Evolutionary conservation across 2,797 vertebrate genomes (phyloP).

Genomic region (Microctenopoma lineatum): DNA sequence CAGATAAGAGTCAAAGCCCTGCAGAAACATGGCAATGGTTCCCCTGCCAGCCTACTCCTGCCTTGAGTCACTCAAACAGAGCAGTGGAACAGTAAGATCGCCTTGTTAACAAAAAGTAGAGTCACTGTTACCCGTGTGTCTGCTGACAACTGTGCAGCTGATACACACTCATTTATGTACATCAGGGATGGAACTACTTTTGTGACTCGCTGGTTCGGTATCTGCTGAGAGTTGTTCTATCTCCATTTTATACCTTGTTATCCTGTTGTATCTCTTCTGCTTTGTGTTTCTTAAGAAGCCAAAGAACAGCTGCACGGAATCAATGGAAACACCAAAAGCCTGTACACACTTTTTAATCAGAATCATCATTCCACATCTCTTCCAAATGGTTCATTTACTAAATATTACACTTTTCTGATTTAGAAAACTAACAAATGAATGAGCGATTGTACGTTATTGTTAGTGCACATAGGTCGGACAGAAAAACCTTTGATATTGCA

Average conservation of each 20-base stretch:
- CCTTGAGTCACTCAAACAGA: neutral
- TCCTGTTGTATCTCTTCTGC: neutral
- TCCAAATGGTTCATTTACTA: neutral
- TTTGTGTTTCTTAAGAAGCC: neutral
- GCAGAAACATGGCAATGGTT: neutral
- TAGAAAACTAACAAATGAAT: neutral
- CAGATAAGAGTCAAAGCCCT: slow-evolving; percentile 17
- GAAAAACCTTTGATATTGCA: neutral
- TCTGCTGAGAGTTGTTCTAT: neutral
- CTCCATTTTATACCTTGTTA: too few species aligned
- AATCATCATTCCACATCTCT: neutral
- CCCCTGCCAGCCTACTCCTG: neutral
- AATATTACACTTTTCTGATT: neutral
- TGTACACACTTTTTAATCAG: neutral
- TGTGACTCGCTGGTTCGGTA: neutral
- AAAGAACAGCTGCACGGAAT: neutral
- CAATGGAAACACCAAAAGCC: neutral
- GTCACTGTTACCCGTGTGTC: neutral
- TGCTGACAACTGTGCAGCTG: neutral
- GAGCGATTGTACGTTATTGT: neutral
- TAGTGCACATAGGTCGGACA: neutral
- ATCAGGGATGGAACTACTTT: neutral
- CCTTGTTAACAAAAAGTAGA: neutral
- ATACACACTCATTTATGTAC: neutral
- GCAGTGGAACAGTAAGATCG: neutral